Conservation (phyloP, 92 coral and sea anemone genomes). For the Epizoanthus stellaris region DNA sequence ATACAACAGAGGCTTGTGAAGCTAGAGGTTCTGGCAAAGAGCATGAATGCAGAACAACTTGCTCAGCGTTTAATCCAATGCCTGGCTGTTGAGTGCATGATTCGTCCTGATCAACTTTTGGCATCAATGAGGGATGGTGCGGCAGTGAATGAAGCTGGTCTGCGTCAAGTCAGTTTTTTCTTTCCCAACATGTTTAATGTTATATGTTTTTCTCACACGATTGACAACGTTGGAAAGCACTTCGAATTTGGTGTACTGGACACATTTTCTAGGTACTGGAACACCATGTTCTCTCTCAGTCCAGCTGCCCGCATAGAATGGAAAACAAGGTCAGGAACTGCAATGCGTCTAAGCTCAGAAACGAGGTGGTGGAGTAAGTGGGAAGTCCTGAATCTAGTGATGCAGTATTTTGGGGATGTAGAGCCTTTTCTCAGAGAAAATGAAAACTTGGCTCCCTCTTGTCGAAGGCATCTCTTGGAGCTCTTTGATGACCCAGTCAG, state of each 20-base stretch:
- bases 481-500: constrained; percentile 54
- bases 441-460: constrained; percentile 36
- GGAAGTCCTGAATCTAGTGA: constrained; percentile 60
- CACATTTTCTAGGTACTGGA: constrained; percentile 19
- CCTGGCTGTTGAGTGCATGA: constrained; percentile 67
- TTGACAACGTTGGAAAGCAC: constrained; percentile 12
- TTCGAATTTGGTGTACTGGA: neutral
- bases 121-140: constrained; percentile 45
- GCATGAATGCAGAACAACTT: constrained; percentile 58
- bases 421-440: constrained; percentile 60
- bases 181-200: constrained; percentile 23
- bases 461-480: constrained; percentile 38
- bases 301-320: constrained; percentile 25
- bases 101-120: constrained; percentile 53
- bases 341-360: constrained; percentile 38
- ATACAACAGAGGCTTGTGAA: constrained; percentile 64
- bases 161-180: constrained; percentile 22
- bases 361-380: constrained; percentile 61
- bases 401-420: constrained; percentile 49
- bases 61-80: constrained; percentile 66
- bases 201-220: constrained; percentile 15
- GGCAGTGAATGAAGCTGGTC: constrained; percentile 24
- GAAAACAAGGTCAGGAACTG: constrained; percentile 32
- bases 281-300: constrained; percentile 42
- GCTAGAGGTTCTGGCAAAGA: constrained; percentile 64